Percentiles rank a stretch among this genome's conserved stretches.
phyloP scores from a whole-genome alignment of 2,113 vertebrate genomes.

The Rana temporaria region DNA sequence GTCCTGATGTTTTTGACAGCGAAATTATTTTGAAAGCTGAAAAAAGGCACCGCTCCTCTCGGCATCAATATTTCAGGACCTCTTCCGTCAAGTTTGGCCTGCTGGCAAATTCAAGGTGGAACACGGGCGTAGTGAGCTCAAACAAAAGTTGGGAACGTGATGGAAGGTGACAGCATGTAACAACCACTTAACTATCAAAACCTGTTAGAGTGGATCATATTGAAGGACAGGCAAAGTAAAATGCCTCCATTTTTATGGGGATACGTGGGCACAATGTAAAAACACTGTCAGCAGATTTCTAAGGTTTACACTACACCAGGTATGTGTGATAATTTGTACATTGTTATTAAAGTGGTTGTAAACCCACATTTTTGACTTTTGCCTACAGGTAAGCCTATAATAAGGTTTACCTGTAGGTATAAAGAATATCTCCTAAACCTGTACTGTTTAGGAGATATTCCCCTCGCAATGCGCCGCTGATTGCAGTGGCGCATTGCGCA shows the following conservation, averaged over 20 bases:
- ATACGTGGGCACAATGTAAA: no score
- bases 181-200: conserved; percentile 12
- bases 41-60: background rate
- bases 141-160: conserved; percentile 6
- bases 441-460: no score
- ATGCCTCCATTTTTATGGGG: background rate
- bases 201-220: background rate
- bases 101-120: background rate
- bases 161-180: background rate
- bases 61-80: conserved; percentile 20
- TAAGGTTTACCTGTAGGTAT: no score
- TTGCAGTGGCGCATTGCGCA: no score
- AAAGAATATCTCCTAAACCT: no score
- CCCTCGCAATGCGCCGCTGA: no score
- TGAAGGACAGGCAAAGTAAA: background rate
- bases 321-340: no score
- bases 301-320: no score
- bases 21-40: conserved; percentile 30
- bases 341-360: no score
- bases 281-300: no score
- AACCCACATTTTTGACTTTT: no score
- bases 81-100: conserved; percentile 17
- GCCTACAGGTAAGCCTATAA: no score
- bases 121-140: background rate
- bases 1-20: conserved; percentile 25